Conservation (phyloP, 2,113 vertebrate species). For the Indicator indicator region DNA sequence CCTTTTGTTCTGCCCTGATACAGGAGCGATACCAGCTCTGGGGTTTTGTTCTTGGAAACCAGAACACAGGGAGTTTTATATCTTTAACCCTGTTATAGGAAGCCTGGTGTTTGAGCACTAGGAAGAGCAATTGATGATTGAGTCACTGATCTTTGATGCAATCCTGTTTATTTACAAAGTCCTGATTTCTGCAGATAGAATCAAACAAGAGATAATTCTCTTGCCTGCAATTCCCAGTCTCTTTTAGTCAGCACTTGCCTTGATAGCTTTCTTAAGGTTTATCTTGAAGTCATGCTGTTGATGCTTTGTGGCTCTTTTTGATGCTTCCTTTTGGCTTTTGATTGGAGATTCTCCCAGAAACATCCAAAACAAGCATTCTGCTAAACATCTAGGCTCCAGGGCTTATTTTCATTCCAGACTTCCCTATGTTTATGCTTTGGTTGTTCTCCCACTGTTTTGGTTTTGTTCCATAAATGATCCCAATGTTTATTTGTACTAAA, state of each 20-base stretch:
- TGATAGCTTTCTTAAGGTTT: slow-evolving; percentile 37
- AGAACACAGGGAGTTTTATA: background rate
- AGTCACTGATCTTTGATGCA: slow-evolving; percentile 56
- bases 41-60: slow-evolving; percentile 43
- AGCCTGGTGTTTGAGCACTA: background rate
- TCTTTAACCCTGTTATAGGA: slow-evolving; percentile 15
- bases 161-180: slow-evolving; percentile 62
- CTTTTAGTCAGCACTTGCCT: slow-evolving; percentile 5
- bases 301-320: slow-evolving; percentile 56
- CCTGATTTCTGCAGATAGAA: slow-evolving; percentile 38
- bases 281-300: slow-evolving; percentile 39
- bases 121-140: slow-evolving; percentile 38
- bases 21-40: slow-evolving; percentile 17
- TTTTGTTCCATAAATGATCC: slow-evolving; percentile 35
- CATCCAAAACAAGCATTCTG: slow-evolving; percentile 58
- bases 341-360: slow-evolving; percentile 41
- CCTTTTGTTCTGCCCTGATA: slow-evolving; percentile 53
- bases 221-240: slow-evolving; percentile 17
- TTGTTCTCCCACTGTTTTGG: slow-evolving; percentile 56
- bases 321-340: slow-evolving; percentile 60
- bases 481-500: slow-evolving; percentile 57
- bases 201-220: slow-evolving; percentile 38
- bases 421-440: slow-evolving; percentile 65
- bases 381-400: slow-evolving; percentile 51
- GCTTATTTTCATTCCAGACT: slow-evolving; percentile 67